Base-by-base conservation (phyloP, 2,797 vertebrate species). In the Myoxocephalus aenaeus region DNA sequence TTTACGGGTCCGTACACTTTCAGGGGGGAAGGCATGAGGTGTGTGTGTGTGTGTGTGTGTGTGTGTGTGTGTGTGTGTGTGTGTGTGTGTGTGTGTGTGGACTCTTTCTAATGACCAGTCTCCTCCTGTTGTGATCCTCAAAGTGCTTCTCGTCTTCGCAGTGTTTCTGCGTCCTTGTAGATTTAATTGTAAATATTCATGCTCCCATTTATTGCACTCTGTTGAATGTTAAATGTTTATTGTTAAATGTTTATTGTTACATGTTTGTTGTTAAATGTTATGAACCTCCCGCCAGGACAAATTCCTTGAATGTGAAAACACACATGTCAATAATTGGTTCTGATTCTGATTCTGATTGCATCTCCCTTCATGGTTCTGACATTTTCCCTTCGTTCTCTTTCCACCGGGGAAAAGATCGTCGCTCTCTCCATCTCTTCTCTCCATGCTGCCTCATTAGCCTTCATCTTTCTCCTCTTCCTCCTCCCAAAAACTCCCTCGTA, bases 361-460 rank as follows among this genome's bases (percentile, higher is more conserved):
- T 70, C 56, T 63, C 61, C 48, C 48, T 10, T 46, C 34, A 57
- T 65, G 46, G 63, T 72, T 82, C 57, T 46, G 13, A 44, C 22
- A 18, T 79, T 83, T 83, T 82, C 81, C 53, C 70, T 63, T 71
- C 27, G 66, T 65, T 82, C 61, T 3, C 50, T 50, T 65, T 72
- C 57, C 77, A 22, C 72, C 34, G 10, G 17, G 27, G 17, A 54
- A 42, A 71, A 79, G 32, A 34, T 64, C 20, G 22, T 65, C 62
- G 34, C 56, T 70, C 62, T 44, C 57, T 34, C 67, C 29, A n/a
- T 53, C 63, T 78, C 62, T 65, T 82, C 68, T 84, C 82, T 65
- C 73, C 76, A 73, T 27, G 44, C 40, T 17, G 65, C 77, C 73
- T 87, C 77, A 66, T 87, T 80, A 75, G 57, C 73, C 80, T 83